These are phyloP conservation scores for Carassius gibelio DNA, from an alignment of 2,113 vertebrate species.

Conservation along the genomic window DNA sequence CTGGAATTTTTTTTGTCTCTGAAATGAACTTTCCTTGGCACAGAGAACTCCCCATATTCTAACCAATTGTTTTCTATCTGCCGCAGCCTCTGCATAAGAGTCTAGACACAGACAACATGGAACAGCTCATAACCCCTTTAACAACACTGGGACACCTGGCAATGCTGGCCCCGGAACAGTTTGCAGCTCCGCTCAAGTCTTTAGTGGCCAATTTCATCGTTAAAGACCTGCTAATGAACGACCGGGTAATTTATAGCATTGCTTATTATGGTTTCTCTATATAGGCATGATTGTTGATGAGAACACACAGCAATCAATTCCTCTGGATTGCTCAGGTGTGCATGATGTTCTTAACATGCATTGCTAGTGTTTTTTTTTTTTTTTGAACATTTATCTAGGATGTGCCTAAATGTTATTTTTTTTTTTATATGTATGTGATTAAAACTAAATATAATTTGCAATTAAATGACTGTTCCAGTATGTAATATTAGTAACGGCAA, in stretches of 20 bases:
- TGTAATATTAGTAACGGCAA: not conserved
- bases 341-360: not conserved
- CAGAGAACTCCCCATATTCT: not conserved
- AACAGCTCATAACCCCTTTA: slow-evolving; percentile 93
- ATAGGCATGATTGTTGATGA: not conserved
- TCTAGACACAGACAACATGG: slow-evolving; percentile 92
- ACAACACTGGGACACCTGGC: slow-evolving; percentile 96
- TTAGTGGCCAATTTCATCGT: slow-evolving; percentile 97
- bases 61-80: not conserved
- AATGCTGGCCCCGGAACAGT: slow-evolving; percentile 94
- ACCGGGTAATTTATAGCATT: slow-evolving; percentile 59
- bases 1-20: not conserved
- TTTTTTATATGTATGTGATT: not conserved
- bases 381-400: not conserved
- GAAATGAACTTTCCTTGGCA: not conserved
- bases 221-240: slow-evolving; percentile 97
- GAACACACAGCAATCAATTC: not conserved
- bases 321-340: not conserved
- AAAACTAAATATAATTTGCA: not conserved
- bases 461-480: not conserved
- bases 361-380: not conserved
- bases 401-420: not conserved
- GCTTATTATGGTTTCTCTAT: not conserved
- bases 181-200: slow-evolving; percentile 93
- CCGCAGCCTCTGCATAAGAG: slow-evolving; percentile 93